These are phyloP conservation scores for Ptychobarbus kaznakovi DNA, from an alignment of 2,797 vertebrate genomes.

Conservation along the genomic window DNA sequence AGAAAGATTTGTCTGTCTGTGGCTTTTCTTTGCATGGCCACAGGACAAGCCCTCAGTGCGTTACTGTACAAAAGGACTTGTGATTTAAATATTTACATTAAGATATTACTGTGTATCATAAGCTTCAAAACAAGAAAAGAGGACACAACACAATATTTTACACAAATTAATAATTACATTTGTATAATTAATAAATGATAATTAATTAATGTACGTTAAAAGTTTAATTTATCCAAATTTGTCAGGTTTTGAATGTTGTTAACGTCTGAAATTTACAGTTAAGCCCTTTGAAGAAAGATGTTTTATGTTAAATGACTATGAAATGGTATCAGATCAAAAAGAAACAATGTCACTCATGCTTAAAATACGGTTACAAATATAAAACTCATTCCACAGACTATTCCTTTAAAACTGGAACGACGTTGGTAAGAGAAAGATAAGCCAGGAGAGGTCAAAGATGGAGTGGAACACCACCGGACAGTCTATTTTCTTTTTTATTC, in stretches of 20 bases:
- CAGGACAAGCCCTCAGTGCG: background rate
- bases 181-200: no score
- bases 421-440: background rate
- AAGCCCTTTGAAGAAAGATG: background rate
- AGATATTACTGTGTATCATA: background rate
- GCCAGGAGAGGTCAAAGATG: constrained; percentile 6
- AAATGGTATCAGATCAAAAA: background rate
- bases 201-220: background rate
- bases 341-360: background rate
- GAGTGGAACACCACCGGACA: constrained; percentile 6
- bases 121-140: background rate
- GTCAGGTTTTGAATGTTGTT: background rate
- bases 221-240: background rate
- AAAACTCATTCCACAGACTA: background rate
- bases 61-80: background rate
- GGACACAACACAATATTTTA: background rate
- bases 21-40: background rate
- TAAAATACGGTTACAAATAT: background rate
- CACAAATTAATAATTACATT: background rate
- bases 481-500: constrained; percentile 42
- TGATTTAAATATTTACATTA: background rate
- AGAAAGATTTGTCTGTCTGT: background rate
- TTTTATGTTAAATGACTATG: background rate
- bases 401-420: background rate
- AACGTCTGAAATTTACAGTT: background rate